phyloP scores from a whole-genome alignment of 30 jellyfish, hydroid and myxozoan species.

The Catostylus mosaicus region DNA sequence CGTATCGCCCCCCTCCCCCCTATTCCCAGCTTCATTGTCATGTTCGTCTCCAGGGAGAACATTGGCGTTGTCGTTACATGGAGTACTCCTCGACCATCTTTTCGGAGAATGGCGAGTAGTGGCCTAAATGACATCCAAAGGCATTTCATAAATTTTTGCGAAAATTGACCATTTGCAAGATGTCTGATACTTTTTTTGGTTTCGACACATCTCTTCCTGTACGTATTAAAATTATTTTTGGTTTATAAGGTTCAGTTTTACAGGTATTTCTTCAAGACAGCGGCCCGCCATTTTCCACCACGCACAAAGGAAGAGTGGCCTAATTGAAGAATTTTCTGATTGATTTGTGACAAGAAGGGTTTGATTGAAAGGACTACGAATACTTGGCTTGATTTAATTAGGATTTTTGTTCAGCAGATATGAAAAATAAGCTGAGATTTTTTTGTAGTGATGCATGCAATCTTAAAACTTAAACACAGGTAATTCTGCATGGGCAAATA shows the following conservation, averaged over 20 bases:
- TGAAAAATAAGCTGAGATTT: too few species aligned
- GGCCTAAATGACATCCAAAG: conserved; percentile 15
- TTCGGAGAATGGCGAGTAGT: conserved; percentile 13
- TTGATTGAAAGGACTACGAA: too few species aligned
- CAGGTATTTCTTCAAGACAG: neutral
- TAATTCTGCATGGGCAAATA: too few species aligned
- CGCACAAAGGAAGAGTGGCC: too few species aligned
- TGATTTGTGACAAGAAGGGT: too few species aligned
- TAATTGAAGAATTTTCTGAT: too few species aligned
- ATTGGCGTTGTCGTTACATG: conserved; percentile 1
- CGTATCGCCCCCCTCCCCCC: too few species aligned
- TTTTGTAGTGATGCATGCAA: too few species aligned
- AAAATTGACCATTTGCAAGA: neutral
- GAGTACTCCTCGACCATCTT: neutral
- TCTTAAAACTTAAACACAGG: too few species aligned
- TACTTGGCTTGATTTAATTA: too few species aligned
- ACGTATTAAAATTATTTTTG: neutral
- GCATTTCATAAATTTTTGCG: neutral
- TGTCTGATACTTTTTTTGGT: conserved; percentile 61
- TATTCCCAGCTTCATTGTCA: neutral
- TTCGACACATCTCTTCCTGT: conserved; percentile 55
- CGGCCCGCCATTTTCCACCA: neutral
- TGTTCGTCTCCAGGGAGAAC: neutral
- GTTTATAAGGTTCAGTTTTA: neutral
- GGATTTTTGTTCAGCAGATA: too few species aligned